These are phyloP conservation scores for Chiloscyllium plagiosum DNA, from an alignment of 2,113 vertebrate species.

Conservation along the genomic window DNA sequence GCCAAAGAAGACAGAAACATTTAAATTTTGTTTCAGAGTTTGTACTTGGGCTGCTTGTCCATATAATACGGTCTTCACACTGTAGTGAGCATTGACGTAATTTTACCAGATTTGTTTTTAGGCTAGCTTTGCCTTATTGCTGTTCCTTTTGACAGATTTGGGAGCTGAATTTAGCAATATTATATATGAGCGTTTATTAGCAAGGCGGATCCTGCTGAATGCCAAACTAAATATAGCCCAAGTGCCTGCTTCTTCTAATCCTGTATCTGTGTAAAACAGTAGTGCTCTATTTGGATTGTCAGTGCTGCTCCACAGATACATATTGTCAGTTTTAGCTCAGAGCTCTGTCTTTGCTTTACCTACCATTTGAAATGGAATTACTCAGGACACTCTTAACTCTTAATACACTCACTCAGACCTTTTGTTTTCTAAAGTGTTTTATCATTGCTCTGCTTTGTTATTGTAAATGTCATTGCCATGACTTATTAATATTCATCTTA, in stretches of 20 bases:
- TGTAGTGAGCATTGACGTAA: neutral
- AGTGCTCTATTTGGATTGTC: conserved; percentile 5
- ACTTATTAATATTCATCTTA: neutral
- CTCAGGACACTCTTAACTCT: neutral
- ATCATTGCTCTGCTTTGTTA: neutral
- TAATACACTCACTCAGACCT: neutral
- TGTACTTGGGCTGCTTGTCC: neutral
- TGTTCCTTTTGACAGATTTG: neutral
- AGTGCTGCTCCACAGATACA: neutral
- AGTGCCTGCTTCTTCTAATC: neutral
- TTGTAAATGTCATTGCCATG: neutral
- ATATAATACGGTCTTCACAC: neutral
- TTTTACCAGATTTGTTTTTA: neutral
- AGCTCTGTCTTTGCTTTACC: neutral
- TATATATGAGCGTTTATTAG: conserved; percentile 30
- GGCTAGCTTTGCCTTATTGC: conserved; percentile 18
- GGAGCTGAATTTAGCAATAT: conserved; percentile 26
- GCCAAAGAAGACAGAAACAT: neutral
- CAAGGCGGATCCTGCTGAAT: neutral
- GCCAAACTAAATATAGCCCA: conserved; percentile 14
- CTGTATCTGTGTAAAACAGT: neutral
- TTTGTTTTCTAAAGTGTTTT: neutral
- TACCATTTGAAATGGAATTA: neutral
- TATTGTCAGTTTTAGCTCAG: neutral
- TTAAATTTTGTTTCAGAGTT: neutral